Base-by-base conservation (phyloP, 2,113 vertebrate species). In the Sinocyclocheilus anshuiensis region DNA sequence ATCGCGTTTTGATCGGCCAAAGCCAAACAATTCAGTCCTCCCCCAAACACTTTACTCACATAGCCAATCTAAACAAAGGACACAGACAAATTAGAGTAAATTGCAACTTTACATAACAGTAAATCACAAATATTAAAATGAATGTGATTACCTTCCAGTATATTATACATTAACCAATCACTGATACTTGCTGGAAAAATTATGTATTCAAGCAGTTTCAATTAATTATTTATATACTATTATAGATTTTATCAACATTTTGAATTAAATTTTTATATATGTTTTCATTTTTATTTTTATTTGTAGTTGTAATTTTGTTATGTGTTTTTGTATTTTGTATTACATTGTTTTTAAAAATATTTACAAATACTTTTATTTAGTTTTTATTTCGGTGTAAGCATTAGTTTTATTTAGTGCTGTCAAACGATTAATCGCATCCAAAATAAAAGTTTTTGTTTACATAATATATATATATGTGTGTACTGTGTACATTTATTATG, bases 1-100 rank as follows among this genome's bases (percentile, higher is more conserved):
- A 96, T 97, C 61, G 97, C 84, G 16, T 98, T 99, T 87, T 94
- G 96, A 93, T 99, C 97, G 65, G 95, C 94, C 90, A 99, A 91
- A 42, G 94, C 94, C 29, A 96, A 91, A 88, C 95, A 98, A 87
- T 86, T 94, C 78, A 95, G 93, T 65, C 96, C 97, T 26, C 98
- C 97, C 82, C 96, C 95, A 90, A 91, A 92, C 87, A 99, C 93
- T 71, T 92, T 96, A 93, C 95, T 97, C 86, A 99, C 93, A 88
- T 98, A 98, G 42, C 96, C 97, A 91, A 98, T 91, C 98, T 99
- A 89, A 29, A 88, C 24, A 83, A 76, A 22, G 18, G 45, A 81
- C 11, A 77, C 42, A n/a, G 2, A 18, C 20, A 72, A 71, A 22
- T 72, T 36, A 39, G 33, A 71, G 33, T 36, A 36, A 20, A 39